A percentile compares a stretch with the other conserved stretches of the same genome.
These are phyloP conservation scores for Macropis europaea DNA, from an alignment of 2,888 invertebrate species.

Conservation along the genomic window DNA sequence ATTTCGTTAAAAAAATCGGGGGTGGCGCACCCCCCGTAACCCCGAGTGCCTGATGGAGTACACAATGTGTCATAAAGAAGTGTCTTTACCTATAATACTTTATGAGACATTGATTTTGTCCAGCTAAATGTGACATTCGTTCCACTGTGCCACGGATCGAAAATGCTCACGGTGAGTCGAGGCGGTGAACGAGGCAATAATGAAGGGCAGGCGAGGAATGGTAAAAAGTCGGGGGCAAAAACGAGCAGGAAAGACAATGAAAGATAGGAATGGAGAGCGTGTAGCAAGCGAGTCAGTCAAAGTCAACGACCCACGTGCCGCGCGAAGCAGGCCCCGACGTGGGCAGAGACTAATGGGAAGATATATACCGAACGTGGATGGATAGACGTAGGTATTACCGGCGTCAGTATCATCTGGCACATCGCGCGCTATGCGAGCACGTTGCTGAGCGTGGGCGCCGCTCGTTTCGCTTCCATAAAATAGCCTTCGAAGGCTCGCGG, in stretches of 20 bases:
- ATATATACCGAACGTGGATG: conserved; percentile 65
- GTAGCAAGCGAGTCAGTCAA: conserved; percentile 62
- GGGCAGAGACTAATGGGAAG: conserved; percentile 71
- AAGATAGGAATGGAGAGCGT: conserved; percentile 50
- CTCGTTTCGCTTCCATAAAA: conserved; percentile 64
- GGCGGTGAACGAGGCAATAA: conserved; percentile 11
- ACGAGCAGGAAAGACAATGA: conserved; percentile 44
- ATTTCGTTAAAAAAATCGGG: too few species aligned
- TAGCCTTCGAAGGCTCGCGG: conserved; percentile 56
- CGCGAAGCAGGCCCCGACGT: conserved; percentile 55
- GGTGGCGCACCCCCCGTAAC: too few species aligned
- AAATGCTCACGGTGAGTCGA: background rate
- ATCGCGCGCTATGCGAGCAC: conserved; percentile 51
- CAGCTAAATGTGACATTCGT: too few species aligned
- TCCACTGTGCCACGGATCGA: too few species aligned
- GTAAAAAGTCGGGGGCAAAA: background rate
- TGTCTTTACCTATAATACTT: too few species aligned
- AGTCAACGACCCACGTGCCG: conserved; percentile 69
- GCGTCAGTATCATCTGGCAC: conserved; percentile 64
- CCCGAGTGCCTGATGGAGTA: too few species aligned
- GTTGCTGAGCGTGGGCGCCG: conserved; percentile 33
- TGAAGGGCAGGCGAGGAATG: conserved; percentile 12
- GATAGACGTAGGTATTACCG: conserved; percentile 68
- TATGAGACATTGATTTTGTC: too few species aligned
- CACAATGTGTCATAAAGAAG: too few species aligned